Evolutionary conservation across 2,113 vertebrate genomes (phyloP).

Genomic region (Saimiri boliviensis): DNA sequence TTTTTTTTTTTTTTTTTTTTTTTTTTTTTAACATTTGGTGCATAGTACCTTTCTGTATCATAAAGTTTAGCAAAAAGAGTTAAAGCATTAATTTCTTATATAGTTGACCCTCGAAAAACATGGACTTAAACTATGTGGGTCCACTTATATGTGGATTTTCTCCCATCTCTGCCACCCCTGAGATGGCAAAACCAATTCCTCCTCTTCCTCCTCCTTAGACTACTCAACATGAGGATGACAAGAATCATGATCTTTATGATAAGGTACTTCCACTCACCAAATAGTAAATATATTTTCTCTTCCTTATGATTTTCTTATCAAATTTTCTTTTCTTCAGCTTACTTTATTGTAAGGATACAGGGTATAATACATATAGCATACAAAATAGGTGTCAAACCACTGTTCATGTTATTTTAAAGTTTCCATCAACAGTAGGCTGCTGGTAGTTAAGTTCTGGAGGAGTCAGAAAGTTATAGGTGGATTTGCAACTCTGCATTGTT

Average conservation of each 20-base stretch:
- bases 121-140: not conserved
- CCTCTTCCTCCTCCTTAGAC: not conserved
- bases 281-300: not conserved
- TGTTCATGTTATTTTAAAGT: not conserved
- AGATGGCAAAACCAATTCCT: not conserved
- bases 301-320: not conserved
- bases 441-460: not conserved
- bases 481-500: not conserved
- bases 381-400: not conserved
- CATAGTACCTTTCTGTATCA: not conserved
- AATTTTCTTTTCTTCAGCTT: not conserved
- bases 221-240: not conserved
- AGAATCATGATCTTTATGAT: not conserved
- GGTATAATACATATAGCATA: not conserved
- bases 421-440: not conserved
- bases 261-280: not conserved
- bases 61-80: not conserved
- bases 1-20: too few relatives aligned
- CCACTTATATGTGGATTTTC: not conserved
- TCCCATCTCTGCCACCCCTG: not conserved
- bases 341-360: not conserved
- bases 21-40: not conserved
- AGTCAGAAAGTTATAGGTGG: not conserved
- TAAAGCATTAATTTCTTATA: not conserved
- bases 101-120: not conserved